Percentiles rank a stretch among this genome's conserved stretches.
These are phyloP conservation scores for Leptinotarsa rubiginosa DNA, from an alignment of 2,888 invertebrate species.

Conservation along the genomic window DNA sequence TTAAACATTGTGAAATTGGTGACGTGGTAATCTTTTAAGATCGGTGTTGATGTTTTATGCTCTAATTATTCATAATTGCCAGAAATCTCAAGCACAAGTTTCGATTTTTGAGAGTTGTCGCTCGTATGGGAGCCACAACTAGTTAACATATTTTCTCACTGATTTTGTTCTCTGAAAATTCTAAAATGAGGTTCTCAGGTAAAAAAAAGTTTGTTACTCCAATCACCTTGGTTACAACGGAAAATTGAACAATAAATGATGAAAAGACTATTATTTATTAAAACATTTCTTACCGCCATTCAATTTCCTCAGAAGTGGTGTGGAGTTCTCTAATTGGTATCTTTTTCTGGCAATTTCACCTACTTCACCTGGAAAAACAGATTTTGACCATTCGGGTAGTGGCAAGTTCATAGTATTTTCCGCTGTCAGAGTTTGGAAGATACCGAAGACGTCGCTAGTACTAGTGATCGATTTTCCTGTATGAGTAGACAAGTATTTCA, in stretches of 20 bases:
- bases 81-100: no score
- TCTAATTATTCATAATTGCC: no score
- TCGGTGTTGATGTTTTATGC: no score
- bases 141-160: no score
- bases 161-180: no score
- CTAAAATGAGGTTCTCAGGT: no score
- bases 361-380: slow-evolving; percentile 70
- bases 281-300: slow-evolving; percentile 64
- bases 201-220: no score
- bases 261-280: background rate
- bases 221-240: no score
- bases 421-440: slow-evolving; percentile 75
- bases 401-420: slow-evolving; percentile 71
- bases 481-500: slow-evolving; percentile 72
- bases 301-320: slow-evolving; percentile 60
- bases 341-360: slow-evolving; percentile 61
- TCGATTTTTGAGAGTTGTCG: no score
- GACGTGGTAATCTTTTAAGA: no score
- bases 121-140: no score
- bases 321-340: slow-evolving; percentile 64
- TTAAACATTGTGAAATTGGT: no score
- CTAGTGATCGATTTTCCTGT: slow-evolving; percentile 70
- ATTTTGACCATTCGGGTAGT: slow-evolving; percentile 50
- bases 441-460: slow-evolving; percentile 63
- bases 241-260: background rate